Conservation (phyloP, 2,888 invertebrate species). For the Nineta flava region DNA sequence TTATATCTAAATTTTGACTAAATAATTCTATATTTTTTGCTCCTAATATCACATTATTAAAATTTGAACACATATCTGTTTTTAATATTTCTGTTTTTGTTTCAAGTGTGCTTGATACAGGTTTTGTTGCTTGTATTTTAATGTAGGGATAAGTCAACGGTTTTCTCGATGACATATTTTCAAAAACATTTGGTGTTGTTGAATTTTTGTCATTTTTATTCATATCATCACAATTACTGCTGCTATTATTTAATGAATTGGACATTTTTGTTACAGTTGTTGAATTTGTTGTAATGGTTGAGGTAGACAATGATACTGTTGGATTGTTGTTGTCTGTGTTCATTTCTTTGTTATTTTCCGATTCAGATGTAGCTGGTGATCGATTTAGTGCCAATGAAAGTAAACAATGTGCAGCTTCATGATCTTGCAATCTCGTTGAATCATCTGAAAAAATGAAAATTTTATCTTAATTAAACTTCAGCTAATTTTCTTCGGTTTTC, state of each 20-base stretch:
- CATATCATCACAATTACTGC: background rate
- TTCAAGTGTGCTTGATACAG: slow-evolving; percentile 7
- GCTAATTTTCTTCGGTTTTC: too few relatives aligned
- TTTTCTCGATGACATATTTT: slow-evolving; percentile 34
- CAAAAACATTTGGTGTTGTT: slow-evolving; percentile 18
- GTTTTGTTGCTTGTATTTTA: slow-evolving; percentile 26
- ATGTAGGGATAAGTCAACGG: slow-evolving; percentile 55
- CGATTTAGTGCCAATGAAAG: slow-evolving; percentile 51
- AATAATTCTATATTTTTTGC: slow-evolving; percentile 4
- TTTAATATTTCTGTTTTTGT: slow-evolving; percentile 4
- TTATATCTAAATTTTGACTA: background rate
- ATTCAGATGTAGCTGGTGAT: slow-evolving; percentile 14
- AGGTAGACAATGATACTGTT: slow-evolving; percentile 11
- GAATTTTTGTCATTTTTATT: slow-evolving; percentile 11
- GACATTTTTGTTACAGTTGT: background rate
- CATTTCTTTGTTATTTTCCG: slow-evolving; percentile 1
- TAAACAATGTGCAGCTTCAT: slow-evolving; percentile 72
- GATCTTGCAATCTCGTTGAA: slow-evolving; percentile 58
- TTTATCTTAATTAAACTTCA: slow-evolving; percentile 2
- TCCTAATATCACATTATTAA: slow-evolving; percentile 5
- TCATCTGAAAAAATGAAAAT: slow-evolving; percentile 41
- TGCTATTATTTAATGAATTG: background rate
- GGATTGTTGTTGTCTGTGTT: slow-evolving; percentile 9
- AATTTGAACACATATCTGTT: background rate
- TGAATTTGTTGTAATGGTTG: background rate